These are phyloP conservation scores for Podarcis raffonei DNA, from an alignment of 2,113 vertebrate species.

Conservation along the genomic window DNA sequence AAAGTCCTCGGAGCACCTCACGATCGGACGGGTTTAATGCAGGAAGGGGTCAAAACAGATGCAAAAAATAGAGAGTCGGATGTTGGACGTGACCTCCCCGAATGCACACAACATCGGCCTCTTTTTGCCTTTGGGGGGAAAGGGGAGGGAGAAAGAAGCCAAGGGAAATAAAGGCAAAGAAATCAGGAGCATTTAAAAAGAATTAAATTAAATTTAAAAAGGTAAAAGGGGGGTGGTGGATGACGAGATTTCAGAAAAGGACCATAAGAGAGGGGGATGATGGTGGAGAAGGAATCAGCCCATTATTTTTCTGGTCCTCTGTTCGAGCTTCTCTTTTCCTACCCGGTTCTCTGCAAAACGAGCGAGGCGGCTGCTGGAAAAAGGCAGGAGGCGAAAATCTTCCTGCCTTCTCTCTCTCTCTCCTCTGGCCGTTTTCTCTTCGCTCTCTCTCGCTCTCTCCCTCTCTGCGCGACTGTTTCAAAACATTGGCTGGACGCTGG, in stretches of 20 bases:
- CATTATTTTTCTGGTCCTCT: conserved; percentile 40
- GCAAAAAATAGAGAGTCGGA: background rate
- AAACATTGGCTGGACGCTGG: conserved; percentile 51
- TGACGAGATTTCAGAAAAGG: too few species aligned
- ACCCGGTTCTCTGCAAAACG: background rate
- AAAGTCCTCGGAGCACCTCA: background rate
- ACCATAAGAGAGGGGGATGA: background rate
- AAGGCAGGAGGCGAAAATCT: background rate
- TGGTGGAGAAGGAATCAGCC: conserved; percentile 49
- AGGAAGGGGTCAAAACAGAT: background rate
- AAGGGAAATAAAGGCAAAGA: background rate
- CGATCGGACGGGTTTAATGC: background rate
- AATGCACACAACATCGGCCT: background rate
- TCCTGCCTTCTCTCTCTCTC: conserved; percentile 6
- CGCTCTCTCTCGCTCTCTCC: conserved; percentile 12
- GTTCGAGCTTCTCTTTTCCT: conserved; percentile 43
- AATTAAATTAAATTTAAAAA: too few species aligned
- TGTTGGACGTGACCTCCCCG: background rate
- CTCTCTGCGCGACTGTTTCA: conserved; percentile 46
- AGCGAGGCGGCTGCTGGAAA: too few species aligned
- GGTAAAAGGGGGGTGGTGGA: too few species aligned
- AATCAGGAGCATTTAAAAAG: too few species aligned
- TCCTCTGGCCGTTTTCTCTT: background rate
- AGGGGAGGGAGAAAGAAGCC: conserved; percentile 6
- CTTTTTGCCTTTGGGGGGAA: background rate